A percentile compares a stretch with the other conserved stretches of the same genome.
Conservation (phyloP, 2,113 vertebrate genomes). For the Cynopterus brachyotis region DNA sequence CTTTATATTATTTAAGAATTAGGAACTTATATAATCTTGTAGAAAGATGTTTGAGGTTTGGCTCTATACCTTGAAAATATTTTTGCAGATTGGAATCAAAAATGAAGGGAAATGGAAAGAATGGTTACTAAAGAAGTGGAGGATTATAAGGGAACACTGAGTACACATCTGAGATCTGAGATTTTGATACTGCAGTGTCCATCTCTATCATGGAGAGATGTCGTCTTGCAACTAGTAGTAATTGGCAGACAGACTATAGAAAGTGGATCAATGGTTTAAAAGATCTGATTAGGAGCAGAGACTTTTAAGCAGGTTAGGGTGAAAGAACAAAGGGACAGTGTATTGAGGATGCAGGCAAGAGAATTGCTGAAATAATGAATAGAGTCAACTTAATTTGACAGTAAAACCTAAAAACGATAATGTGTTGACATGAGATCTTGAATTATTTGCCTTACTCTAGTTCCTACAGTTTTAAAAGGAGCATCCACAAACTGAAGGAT, state of each 20-base stretch:
- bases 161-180: no score
- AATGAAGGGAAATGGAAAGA: not conserved
- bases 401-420: not conserved
- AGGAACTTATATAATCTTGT: not conserved
- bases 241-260: not conserved
- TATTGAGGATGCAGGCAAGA: not conserved
- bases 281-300: not conserved
- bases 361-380: not conserved
- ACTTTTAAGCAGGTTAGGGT: not conserved
- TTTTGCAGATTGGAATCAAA: not conserved
- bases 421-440: not conserved
- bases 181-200: not conserved
- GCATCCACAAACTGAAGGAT: not conserved
- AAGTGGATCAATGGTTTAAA: not conserved
- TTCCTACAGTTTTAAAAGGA: not conserved
- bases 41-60: not conserved
- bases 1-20: not conserved
- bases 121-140: not conserved
- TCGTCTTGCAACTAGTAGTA: not conserved
- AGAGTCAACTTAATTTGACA: not conserved
- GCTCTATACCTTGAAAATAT: no score
- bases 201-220: not conserved
- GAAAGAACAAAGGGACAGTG: not conserved
- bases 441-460: not conserved
- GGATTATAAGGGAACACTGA: not conserved